Conservation (phyloP, 2,113 vertebrate genomes). For the Vulpes lagopus region DNA sequence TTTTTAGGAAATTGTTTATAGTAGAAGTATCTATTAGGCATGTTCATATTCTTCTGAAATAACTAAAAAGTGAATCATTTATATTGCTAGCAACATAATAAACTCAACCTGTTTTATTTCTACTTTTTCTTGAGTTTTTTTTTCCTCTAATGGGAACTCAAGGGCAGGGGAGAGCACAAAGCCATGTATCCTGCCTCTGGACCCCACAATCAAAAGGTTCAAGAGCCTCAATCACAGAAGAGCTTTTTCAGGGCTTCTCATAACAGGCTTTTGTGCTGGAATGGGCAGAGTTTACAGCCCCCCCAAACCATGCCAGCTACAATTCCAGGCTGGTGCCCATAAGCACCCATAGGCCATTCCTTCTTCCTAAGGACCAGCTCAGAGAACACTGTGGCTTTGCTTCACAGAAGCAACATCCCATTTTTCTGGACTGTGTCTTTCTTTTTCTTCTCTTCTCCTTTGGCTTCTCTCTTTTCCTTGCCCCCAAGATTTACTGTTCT, state of each 20-base stretch:
- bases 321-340: not conserved
- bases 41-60: conserved; percentile 7
- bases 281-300: not conserved
- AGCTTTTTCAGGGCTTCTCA: not conserved
- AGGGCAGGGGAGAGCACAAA: not conserved
- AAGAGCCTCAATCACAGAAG: not conserved
- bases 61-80: not conserved
- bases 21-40: not conserved
- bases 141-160: not conserved
- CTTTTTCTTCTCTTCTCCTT: conserved; percentile 33
- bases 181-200: not conserved
- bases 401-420: not conserved
- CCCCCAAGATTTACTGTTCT: conserved; percentile 81
- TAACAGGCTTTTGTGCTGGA: not conserved
- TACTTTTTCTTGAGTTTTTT: not conserved
- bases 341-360: no score
- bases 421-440: not conserved
- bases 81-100: not conserved
- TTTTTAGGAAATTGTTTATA: conserved; percentile 12
- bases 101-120: not conserved
- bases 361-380: not conserved
- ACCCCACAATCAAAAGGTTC: not conserved
- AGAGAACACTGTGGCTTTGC: not conserved
- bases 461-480: conserved; percentile 73
- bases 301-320: not conserved